Conservation (phyloP, 2,797 vertebrate genomes). For the Phrynocephalus guinanensis region DNA sequence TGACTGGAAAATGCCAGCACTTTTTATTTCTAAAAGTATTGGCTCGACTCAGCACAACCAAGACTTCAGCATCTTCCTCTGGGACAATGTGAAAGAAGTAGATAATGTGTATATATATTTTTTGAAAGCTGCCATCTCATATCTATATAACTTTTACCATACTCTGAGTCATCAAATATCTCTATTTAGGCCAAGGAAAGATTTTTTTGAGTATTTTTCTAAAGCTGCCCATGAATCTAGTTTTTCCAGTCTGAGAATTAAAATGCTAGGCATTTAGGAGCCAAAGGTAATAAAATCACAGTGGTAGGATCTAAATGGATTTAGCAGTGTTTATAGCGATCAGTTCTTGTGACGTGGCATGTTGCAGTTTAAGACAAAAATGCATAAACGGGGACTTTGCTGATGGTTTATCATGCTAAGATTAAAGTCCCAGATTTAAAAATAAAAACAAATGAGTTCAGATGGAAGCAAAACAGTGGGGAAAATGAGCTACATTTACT, state of each 20-base stretch:
- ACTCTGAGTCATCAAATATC: background rate
- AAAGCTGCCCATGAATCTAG: constrained; percentile 31
- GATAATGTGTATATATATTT: background rate
- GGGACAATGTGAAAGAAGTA: constrained; percentile 18
- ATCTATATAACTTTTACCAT: constrained; percentile 4
- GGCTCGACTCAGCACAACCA: constrained; percentile 15
- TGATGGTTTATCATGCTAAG: background rate
- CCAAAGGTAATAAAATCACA: constrained; percentile 11
- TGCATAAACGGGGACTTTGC: background rate
- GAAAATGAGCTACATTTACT: background rate
- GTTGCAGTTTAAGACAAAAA: background rate
- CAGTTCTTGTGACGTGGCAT: background rate
- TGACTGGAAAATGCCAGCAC: background rate
- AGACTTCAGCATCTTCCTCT: constrained; percentile 22
- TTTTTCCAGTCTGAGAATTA: constrained; percentile 25
- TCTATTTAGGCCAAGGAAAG: background rate
- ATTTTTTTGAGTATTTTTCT: constrained; percentile 15
- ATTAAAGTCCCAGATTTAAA: background rate
- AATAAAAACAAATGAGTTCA: background rate
- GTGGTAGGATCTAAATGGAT: constrained; percentile 14
- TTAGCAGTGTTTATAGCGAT: constrained; percentile 8
- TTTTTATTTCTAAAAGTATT: background rate
- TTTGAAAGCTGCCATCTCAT: constrained; percentile 31
- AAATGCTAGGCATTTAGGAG: constrained; percentile 27
- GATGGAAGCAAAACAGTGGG: background rate